Base-by-base conservation (phyloP, 1,140 invertebrate genomes). In the Drosophila obscura region DNA sequence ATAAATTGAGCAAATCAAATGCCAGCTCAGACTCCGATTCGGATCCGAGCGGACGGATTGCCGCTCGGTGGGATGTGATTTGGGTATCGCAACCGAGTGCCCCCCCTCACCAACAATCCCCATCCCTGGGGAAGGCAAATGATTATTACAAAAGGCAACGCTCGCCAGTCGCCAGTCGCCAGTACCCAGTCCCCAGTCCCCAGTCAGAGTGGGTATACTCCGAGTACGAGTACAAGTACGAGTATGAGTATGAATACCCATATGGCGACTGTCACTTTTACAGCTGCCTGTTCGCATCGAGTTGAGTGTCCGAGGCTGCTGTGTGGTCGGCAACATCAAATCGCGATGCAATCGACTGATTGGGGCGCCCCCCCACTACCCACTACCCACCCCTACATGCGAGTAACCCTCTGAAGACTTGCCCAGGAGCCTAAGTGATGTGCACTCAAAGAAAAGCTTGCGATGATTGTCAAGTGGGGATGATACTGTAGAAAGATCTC, bases 1-100 rank as follows among this genome's bases (percentile, higher is more conserved):
- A 90, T 90, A 90, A 90, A 85, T 90, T 90, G 85, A 69, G 78
- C 88, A 85, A 90, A 69, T 85, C 75, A 90, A 89, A 84, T 77
- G 65, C 73, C 71, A 67, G 67, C 71, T 39, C 11, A 4, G 35
- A 39, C 59, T 73, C 41, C 44, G 57, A 49, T 52, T 60, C 57
- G 46, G 46, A 19, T 31, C 26, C 19, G 4, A 24, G 26, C 39
- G 48, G 77, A 85, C 74, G 80, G 66, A 78, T 80, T 75, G 81
- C 60, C 66, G 68, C 16, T 56, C 50, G 64, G 73, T 73, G 74
- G 61, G 43, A 59, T 68, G 59, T 64, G 64, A 85, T 85, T 85
- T 81, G 74, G 51, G 46, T 79, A 83, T 76, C 26, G 60, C 48
- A 45, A 65, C 46, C 35, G 35, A 39, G 11, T 39, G 35, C 35